Base-by-base conservation (phyloP, 2,888 invertebrate species). In the Eilema caniola region DNA sequence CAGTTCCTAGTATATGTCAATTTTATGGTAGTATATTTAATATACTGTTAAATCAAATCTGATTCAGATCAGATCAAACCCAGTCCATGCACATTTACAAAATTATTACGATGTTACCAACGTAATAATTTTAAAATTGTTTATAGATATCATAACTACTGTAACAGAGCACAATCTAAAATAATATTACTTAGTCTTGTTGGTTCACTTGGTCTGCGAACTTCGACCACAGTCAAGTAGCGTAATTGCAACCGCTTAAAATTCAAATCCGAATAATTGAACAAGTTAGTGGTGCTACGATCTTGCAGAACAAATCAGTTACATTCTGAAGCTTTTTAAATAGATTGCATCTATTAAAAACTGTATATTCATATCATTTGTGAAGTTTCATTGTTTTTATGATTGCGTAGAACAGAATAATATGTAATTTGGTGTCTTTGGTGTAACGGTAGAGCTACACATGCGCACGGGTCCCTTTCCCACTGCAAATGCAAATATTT, bases 241-340 rank as follows among this genome's bases (percentile, higher is more conserved):
- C n/a, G 53, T 53, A 53, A 53, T 53, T 53, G 53, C 53, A 53
- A 53, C 53, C 53, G 53, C n/a, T 53, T 53, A 53, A 53, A 53
- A n/a, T 53, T 53, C 53, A 53, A 53, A 53, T 53, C 53, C 8
- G 53, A 53, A 53, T 53, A 53, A 53, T 53, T 53, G 53, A 53
- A 53, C n/a, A n/a, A 53, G n/a, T 53, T 53, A 8, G 53, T 53
- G 53, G 20, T 53, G 53, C 53, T 53, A 53, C n/a, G n/a, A n/a
- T 53, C 53, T 53, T 53, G n/a, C n/a, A n/a, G 53, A n/a, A 53
- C n/a, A n/a, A 53, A 53, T 53, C 53, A 53, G n/a, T 53, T n/a
- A n/a, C 53, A n/a, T 53, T n/a, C 10, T 8, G n/a, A 53, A 53
- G n/a, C 1, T 5, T 53, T 53, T 53, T 53, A 7, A n/a, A 47